Evolutionary conservation across 2,797 vertebrate genomes (phyloP), one percentile per base, ranked within the genome.

Genomic region (Leptodactylus fallax): DNA sequence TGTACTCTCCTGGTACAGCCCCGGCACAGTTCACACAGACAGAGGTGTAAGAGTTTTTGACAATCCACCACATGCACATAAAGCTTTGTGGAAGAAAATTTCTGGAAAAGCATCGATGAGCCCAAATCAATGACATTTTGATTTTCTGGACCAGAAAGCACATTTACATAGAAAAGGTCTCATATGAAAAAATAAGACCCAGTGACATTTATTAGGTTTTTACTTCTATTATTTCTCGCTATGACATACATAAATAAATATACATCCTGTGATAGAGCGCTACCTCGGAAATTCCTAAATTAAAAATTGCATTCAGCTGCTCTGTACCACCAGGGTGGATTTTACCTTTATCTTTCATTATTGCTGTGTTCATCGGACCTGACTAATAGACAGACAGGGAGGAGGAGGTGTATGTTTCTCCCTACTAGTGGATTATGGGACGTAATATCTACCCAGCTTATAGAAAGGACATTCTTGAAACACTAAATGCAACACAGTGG

Each of bases 101-200:
- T 79, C 23, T 69, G 80, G 51, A 58, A 67, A 67, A 82, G 58
- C 53, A 58, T 69, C 67, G 81, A 87, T 55, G 71, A 83, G 65
- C 60, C 86, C 86, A 87, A 83, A 83, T 87, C 86, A 78, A 78
- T 87, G 86, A 87, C 86, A 87, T 87, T 87, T 83, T 78, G 71
- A 87, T 87, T 87, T 87, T 87, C 81, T 83, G 81, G 86, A 58
- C 86, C 86, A 87, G 81, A 67, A 87, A 87, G 61, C 72, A 87
- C 81, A 87, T 87, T 87, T 87, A 77, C 86, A 87, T 87, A 87
- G 81, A 87, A 87, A 87, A 87, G 80, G 86, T 87, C 86, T 87
- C 60, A 79, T 69, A 83, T 83, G 81, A 79, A 87, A 83, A 77
- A 78, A 83, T 83, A 87, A 87, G 80, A 87, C 81, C 86, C 86